Base-by-base conservation (phyloP, 2,797 vertebrate species). In the Streptopelia turtur region DNA sequence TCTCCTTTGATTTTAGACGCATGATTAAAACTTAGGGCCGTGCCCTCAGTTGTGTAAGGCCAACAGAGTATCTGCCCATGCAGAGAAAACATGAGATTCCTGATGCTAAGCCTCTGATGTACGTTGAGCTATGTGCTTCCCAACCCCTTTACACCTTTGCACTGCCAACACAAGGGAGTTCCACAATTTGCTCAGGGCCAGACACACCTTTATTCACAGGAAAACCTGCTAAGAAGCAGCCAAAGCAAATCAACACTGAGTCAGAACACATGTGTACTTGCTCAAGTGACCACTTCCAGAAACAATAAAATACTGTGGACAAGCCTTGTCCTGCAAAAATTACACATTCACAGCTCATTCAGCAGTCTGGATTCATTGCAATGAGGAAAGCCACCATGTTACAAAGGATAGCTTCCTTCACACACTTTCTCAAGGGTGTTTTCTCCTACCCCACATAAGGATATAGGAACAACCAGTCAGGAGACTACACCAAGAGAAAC, bases 151-250 rank as follows among this genome's bases (percentile, higher is more conserved):
- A 93, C 43, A 47, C 39, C n/a, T 94, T 55, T 69, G 76, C 10
- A 6, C 68, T 95, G 91, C 92, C 97, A 97, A 75, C 90, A 87
- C 14, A 1, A 35, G 93, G 94, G 96, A 97, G 95, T 96, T 97
- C 96, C 96, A 95, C 94, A 94, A 93, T 94, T 95, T 92, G 89
- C 94, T 94, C 39, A 83, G 65, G 84, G 93, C 92, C 90, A 97
- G 90, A 66, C 93, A 94, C 93, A 72, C 91, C 87, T 94, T 94
- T 85, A 72, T 85, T 92, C 87, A 53, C 56, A 92, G 75, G 95
- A 96, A 97, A 94, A 85, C 90, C 68, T 69, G 21, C 21, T 78
- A 90, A 93, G 90, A 92, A 87, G 21, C 88, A 96, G 89, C 83
- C 24, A 87, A 85, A 94, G 83, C 78, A 94, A 92, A 74, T 83